A percentile compares a stretch with the other conserved stretches of the same genome.
phyloP scores from a whole-genome alignment of 92 coral and sea anemone species.

The Epizoanthus illoricatus region DNA sequence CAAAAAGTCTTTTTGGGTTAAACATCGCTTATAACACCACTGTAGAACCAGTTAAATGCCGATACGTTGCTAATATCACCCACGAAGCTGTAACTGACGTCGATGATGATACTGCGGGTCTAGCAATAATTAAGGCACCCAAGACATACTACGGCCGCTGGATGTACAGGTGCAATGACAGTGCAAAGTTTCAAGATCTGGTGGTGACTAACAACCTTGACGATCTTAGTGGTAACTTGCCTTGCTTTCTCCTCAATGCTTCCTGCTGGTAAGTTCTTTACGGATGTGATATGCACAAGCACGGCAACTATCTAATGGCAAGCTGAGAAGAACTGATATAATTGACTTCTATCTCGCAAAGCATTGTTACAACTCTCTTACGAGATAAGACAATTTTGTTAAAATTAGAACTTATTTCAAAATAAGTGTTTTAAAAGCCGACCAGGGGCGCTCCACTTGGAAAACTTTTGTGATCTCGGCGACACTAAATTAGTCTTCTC shows the following conservation, averaged over 20 bases:
- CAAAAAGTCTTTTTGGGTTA: neutral
- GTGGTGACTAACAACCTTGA: neutral
- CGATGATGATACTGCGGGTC: neutral
- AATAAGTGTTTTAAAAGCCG: too few species aligned
- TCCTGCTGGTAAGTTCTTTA: slow-evolving; percentile 17
- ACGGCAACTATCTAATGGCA: neutral
- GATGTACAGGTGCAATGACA: slow-evolving; percentile 14
- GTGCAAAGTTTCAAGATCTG: neutral
- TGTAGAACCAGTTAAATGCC: slow-evolving; percentile 10
- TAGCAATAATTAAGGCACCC: neutral
- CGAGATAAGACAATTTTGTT: too few species aligned
- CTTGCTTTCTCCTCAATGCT: slow-evolving; percentile 12
- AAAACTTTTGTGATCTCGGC: too few species aligned
- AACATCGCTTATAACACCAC: slow-evolving; percentile 13
- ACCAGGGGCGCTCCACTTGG: too few species aligned
- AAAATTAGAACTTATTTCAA: too few species aligned
- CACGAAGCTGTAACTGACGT: neutral
- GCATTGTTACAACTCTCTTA: too few species aligned
- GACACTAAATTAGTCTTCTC: too few species aligned
- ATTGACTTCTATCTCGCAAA: neutral
- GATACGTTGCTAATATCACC: slow-evolving; percentile 1
- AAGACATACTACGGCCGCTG: neutral
- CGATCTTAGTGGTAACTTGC: neutral
- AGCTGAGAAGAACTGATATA: neutral
- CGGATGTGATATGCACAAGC: neutral